Evolutionary conservation across 1,140 invertebrate genomes (phyloP), one percentile per base, ranked within the genome.

Genomic region (Armadillidium nasatum): DNA sequence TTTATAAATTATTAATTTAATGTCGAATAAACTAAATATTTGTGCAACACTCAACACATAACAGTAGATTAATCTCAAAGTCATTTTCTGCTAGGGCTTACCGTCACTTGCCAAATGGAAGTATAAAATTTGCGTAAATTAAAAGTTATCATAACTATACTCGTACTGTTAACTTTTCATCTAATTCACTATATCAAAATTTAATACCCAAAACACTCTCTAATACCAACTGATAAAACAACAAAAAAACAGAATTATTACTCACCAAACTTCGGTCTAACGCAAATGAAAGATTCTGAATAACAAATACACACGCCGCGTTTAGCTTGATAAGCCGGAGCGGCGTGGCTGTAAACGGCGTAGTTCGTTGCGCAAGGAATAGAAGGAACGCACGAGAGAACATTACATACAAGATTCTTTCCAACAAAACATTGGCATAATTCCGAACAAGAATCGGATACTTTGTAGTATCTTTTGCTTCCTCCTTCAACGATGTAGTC

Each of bases 241-340:
- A 33, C 33, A 33, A 33, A 33, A 33, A 33, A 33, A 33, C 1
- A 33, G 10, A 21, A 66, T 77, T 73, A 82, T 84, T 33, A 33
- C 89, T 86, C 43, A 91, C 92, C 91, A 80, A 91, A 71, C 72
- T 90, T 78, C 74, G 94, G 93, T 82, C 93, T 89, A 90, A 94
- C 94, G 85, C 93, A 95, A 85, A 95, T 94, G 85, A 95, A 95
- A 77, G 90, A 89, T 44, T 93, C 93, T 45, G 92, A 94, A 85
- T 95, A 95, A 85, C 94, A 95, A 76, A 95, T 89, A 85, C 94
- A 95, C 72, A 92, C 89, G 13, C 93, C 93, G 11, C 93, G 87
- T 83, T 91, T 93, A 22, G 93, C 93, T 84, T 94, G 92, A 85
- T 94, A 95, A 75, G 92, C 91, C 7, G 94, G 93, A 4, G 92